Evolutionary conservation across 2,797 vertebrate genomes (phyloP).

Genomic region (Mareca strepera): DNA sequence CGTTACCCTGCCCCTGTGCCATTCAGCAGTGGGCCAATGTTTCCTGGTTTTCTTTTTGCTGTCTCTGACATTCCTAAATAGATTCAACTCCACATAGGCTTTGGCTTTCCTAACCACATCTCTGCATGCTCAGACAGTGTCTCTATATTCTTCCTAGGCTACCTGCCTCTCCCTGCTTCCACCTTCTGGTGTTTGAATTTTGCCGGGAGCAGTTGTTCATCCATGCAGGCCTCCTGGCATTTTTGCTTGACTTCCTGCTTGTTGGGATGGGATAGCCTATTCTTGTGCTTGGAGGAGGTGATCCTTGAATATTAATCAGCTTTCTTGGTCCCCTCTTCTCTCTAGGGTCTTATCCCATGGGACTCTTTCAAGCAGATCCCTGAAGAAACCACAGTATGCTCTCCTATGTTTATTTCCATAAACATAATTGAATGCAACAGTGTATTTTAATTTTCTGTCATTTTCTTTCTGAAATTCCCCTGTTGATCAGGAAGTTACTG

Average conservation of each 20-base stretch:
- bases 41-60: neutral
- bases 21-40: neutral
- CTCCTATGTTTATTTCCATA: neutral
- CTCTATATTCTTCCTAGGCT: neutral
- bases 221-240: neutral
- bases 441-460: neutral
- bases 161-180: neutral
- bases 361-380: neutral
- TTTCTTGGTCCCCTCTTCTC: neutral
- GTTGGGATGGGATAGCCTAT: neutral
- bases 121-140: fast-evolving
- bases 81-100: neutral
- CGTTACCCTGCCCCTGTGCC: neutral
- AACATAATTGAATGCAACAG: neutral
- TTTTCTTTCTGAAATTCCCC: neutral
- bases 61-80: neutral
- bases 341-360: neutral
- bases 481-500: neutral
- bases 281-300: neutral
- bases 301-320: neutral
- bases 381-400: neutral
- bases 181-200: neutral
- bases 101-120: neutral
- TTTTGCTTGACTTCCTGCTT: neutral
- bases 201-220: neutral